These are phyloP conservation scores for Luperina nickerlii DNA, from an alignment of 2,888 invertebrate species.

Conservation along the genomic window DNA sequence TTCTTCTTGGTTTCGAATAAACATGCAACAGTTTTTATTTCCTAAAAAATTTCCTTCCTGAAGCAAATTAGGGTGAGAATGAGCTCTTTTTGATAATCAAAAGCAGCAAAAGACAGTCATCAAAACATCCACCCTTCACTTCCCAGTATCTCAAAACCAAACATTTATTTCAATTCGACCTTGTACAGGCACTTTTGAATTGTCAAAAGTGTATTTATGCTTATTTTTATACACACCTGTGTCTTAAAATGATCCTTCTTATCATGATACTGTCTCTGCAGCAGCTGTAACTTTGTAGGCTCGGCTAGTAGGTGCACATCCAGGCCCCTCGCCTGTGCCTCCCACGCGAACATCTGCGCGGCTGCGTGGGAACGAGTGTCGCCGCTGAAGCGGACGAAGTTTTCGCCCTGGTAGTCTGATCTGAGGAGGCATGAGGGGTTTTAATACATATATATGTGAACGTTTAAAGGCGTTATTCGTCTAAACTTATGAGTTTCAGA, in stretches of 20 bases:
- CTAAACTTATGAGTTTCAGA: background rate
- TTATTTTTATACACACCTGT: conserved; percentile 84
- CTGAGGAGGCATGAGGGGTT: conserved; percentile 62
- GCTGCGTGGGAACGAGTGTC: conserved; percentile 97
- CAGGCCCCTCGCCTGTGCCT: conserved; percentile 97
- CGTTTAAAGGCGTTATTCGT: background rate
- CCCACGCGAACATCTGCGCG: conserved; percentile 99
- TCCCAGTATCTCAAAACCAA: too few relatives aligned
- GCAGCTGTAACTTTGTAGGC: conserved; percentile 98
- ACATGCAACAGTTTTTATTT: background rate
- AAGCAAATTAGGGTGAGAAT: background rate
- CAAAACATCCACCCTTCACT: background rate
- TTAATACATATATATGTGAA: background rate
- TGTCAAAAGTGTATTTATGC: too few relatives aligned
- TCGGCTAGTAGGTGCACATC: conserved; percentile 99
- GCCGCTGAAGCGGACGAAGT: conserved; percentile 98
- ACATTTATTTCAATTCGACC: too few relatives aligned
- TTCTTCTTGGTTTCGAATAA: background rate
- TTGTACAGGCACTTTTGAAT: too few relatives aligned
- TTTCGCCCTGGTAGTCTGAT: conserved; percentile 97
- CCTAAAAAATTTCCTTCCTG: background rate
- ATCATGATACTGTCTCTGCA: conserved; percentile 96
- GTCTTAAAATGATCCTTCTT: conserved; percentile 97
- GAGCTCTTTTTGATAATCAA: too few relatives aligned
- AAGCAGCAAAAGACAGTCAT: background rate